A percentile compares a stretch with the other conserved stretches of the same genome.
Conservation (phyloP, 2,888 invertebrate genomes). For the Suillia variegata region DNA sequence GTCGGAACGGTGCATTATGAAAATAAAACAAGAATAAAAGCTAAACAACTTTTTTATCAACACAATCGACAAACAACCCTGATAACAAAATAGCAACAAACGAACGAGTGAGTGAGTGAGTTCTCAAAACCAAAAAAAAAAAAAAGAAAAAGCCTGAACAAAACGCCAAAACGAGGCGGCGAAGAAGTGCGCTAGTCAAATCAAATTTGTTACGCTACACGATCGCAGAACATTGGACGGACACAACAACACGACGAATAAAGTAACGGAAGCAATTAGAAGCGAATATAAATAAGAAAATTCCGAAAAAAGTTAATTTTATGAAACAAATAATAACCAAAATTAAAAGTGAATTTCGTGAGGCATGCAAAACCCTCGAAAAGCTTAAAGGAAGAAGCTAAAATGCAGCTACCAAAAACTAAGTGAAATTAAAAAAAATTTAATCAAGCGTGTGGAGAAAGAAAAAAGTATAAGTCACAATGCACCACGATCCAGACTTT, state of each 20-base stretch:
- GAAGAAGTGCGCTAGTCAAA: not conserved
- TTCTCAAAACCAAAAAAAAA: no score
- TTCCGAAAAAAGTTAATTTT: not conserved
- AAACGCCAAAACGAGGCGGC: not conserved
- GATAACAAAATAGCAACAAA: not conserved
- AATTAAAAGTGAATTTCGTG: not conserved
- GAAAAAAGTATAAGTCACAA: constrained; percentile 15
- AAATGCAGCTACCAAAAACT: no score
- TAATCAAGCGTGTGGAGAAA: no score
- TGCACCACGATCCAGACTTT: constrained; percentile 40
- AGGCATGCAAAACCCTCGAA: not conserved
- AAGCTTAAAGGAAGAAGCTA: not conserved
- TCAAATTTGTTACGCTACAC: not conserved
- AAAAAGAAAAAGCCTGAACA: no score
- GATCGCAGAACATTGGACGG: no score
- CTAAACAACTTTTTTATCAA: constrained; percentile 2
- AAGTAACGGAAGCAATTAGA: not conserved
- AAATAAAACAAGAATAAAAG: no score
- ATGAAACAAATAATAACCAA: not conserved
- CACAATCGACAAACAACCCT: not conserved
- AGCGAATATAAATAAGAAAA: not conserved
- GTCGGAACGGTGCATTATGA: no score
- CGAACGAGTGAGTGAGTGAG: no score
- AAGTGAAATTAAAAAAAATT: no score
- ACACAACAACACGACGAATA: not conserved